Evolutionary conservation across 2,797 vertebrate genomes (phyloP).

Genomic region (Ceryle rudis): DNA sequence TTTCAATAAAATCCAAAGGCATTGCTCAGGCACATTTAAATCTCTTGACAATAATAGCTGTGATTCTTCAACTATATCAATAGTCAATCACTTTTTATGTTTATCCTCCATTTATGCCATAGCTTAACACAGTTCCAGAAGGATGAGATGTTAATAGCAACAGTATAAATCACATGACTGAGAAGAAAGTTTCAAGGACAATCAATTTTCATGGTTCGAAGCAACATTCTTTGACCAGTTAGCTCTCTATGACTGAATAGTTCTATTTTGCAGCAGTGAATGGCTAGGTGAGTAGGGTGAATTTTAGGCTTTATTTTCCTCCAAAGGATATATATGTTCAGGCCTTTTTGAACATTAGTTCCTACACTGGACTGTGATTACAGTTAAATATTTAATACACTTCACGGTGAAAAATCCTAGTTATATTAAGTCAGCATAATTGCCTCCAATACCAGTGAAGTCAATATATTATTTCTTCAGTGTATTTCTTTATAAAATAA

Average conservation of each 20-base stretch:
- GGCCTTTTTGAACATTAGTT: not conserved
- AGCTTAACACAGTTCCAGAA: not conserved
- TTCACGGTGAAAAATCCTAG: not conserved
- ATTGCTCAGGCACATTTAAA: not conserved
- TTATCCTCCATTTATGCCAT: not conserved
- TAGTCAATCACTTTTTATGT: conserved; percentile 1
- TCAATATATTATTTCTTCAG: not conserved
- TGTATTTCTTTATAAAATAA: not conserved
- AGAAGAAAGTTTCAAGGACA: conserved; percentile 33
- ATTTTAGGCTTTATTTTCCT: not conserved
- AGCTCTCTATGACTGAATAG: not conserved
- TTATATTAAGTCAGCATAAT: not conserved
- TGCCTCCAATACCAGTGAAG: not conserved
- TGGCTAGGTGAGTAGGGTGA: not conserved
- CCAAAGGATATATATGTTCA: not conserved
- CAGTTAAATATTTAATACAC: not conserved
- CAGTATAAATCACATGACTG: not conserved
- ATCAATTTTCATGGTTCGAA: not conserved
- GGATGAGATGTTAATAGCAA: not conserved
- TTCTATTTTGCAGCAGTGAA: not conserved
- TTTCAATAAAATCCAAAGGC: not conserved
- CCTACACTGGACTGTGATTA: not conserved
- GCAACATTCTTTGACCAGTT: not conserved
- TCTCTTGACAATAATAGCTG: not conserved
- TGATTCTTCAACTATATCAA: conserved; percentile 8